These are phyloP conservation scores for Blennius ocellaris DNA, from an alignment of 2,113 vertebrate species.

Conservation along the genomic window DNA sequence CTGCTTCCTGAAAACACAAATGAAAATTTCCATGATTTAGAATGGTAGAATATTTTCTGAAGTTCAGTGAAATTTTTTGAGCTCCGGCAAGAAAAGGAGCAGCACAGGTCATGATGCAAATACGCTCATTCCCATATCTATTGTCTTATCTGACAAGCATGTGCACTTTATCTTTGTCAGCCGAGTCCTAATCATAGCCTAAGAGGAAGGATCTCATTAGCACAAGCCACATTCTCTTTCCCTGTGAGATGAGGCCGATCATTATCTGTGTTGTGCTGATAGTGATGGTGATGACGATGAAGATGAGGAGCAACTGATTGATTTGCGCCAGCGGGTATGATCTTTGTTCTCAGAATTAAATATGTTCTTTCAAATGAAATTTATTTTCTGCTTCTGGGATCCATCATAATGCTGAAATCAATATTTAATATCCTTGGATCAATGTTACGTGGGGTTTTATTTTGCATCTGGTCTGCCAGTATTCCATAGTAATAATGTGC, in stretches of 20 bases:
- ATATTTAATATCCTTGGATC: slow-evolving; percentile 83
- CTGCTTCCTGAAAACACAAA: slow-evolving; percentile 5
- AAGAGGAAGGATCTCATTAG: slow-evolving; percentile 65
- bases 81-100: slow-evolving; percentile 1
- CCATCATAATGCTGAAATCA: slow-evolving; percentile 71
- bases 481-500: slow-evolving; percentile 49
- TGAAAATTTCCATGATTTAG: slow-evolving; percentile 19
- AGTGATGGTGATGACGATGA: slow-evolving; percentile 47
- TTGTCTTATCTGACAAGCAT: slow-evolving; percentile 50
- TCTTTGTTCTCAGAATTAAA: slow-evolving; percentile 74
- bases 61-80: slow-evolving; percentile 26
- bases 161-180: slow-evolving; percentile 60
- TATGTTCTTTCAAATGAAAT: slow-evolving; percentile 76
- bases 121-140: slow-evolving; percentile 32
- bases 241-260: slow-evolving; percentile 53
- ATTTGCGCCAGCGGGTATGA: slow-evolving; percentile 69
- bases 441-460: slow-evolving; percentile 65
- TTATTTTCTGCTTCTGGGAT: slow-evolving; percentile 70
- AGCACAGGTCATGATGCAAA: slow-evolving; percentile 36
- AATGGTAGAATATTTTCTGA: not conserved
- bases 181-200: slow-evolving; percentile 51
- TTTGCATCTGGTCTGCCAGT: slow-evolving; percentile 62
- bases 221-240: slow-evolving; percentile 43
- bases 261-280: slow-evolving; percentile 61
- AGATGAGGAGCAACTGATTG: slow-evolving; percentile 75